These are phyloP conservation scores for Cossypha niveicapilla DNA, from an alignment of 2,797 vertebrate species.

Conservation along the genomic window DNA sequence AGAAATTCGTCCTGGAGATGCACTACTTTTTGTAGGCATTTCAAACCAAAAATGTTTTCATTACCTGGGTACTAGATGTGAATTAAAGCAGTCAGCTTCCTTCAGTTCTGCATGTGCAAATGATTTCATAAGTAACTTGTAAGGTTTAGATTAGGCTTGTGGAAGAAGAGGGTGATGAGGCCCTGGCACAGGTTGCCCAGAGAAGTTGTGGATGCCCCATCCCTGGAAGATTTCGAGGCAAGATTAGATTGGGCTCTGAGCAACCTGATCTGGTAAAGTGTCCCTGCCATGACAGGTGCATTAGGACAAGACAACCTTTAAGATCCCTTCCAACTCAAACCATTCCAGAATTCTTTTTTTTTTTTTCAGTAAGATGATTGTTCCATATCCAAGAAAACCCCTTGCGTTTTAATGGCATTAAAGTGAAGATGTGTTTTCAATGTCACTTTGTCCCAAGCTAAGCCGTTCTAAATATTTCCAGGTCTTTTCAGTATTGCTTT, in stretches of 20 bases:
- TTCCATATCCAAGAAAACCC: background rate
- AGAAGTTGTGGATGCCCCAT: background rate
- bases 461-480: background rate
- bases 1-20: background rate
- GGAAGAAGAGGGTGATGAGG: background rate
- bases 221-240: background rate
- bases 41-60: background rate
- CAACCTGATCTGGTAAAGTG: background rate
- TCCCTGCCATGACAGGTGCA: background rate
- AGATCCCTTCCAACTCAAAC: background rate
- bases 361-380: background rate
- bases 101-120: background rate
- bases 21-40: background rate
- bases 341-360: background rate
- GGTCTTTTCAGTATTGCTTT: background rate
- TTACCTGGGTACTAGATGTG: background rate
- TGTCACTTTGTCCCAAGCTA: background rate
- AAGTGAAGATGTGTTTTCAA: background rate
- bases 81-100: background rate
- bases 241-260: background rate
- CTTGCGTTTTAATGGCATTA: background rate
- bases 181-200: background rate
- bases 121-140: background rate
- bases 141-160: background rate
- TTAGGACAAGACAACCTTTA: background rate